Base-by-base conservation (phyloP, 1,140 invertebrate species). In the Aricia agestis region DNA sequence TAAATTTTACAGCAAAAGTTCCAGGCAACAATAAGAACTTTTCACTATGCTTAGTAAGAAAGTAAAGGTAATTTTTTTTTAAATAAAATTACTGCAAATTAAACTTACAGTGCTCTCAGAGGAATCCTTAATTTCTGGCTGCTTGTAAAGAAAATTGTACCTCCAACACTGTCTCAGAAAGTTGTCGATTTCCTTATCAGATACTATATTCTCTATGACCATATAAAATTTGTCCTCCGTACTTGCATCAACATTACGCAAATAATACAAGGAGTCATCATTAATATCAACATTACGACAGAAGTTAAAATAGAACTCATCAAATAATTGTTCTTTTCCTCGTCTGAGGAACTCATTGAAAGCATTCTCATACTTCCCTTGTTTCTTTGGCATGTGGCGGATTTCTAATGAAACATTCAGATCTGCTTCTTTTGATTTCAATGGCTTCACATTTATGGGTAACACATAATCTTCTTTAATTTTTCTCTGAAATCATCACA, bases 161-260 rank as follows among this genome's bases (percentile, higher is more conserved):
- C 84, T 83, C 88, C 88, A 90, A 65, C 87, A 90, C 36, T 87
- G 87, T 70, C 84, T 81, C 17, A 90, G 70, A 69, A 88, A 88
- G 69, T 86, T 84, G 36, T 89, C 86, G 31, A 91, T 75, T 71
- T 91, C 87, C 7, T 89, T 86, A 67, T 84, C 82, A 0, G 85
- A 83, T 1, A 82, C 79, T 31, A 83, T 77, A 70, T 83, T 84
- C 65, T 79, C 82, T 9, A 87, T 81, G 0, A 87, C 78, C 74
- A 79, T 75, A 32, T 87, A 86, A 76, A 87, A 83, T 61, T 89
- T 91, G 73, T 87, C 87, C 63, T 91, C 89, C 0, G 85, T 89
- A 71, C 83, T 86, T 5, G 84, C 89, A 73, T 89, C 79, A 17
- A 89, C 76, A 76, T 87, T 87, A n/a, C 79, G 67, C 7, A 90